phyloP scores from a whole-genome alignment of 2,888 invertebrate species.

The Spisula solida region DNA sequence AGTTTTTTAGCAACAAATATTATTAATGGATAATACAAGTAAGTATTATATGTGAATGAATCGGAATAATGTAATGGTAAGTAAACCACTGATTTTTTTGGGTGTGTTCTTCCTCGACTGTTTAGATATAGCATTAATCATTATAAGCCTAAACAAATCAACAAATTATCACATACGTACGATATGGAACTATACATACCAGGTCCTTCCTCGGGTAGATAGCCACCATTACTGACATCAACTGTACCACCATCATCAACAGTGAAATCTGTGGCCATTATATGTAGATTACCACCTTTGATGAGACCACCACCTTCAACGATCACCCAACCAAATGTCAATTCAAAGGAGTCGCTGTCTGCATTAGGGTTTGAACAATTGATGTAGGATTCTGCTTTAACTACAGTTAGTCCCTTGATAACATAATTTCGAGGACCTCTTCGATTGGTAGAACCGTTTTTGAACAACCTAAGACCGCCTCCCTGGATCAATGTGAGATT shows the following conservation, averaged over 20 bases:
- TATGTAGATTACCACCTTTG: conserved; percentile 74
- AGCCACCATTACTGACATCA: conserved; percentile 80
- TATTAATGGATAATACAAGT: no score
- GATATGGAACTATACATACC: conserved; percentile 62
- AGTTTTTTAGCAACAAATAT: no score
- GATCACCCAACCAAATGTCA: conserved; percentile 72
- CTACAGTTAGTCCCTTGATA: conserved; percentile 76
- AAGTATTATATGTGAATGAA: no score
- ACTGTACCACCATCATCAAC: conserved; percentile 82
- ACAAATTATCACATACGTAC: no score
- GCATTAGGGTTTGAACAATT: conserved; percentile 78
- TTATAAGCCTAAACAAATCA: no score
- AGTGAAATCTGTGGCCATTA: conserved; percentile 74
- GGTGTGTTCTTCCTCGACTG: no score
- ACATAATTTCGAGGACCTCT: conserved; percentile 70
- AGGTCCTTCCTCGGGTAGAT: conserved; percentile 72
- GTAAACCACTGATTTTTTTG: no score
- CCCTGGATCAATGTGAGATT: conserved; percentile 80
- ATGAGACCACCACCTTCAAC: conserved; percentile 80
- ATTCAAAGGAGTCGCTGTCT: conserved; percentile 72
- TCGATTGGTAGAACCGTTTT: conserved; percentile 79
- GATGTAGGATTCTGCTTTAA: conserved; percentile 79
- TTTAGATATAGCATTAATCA: no score
- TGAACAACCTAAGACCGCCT: conserved; percentile 75
- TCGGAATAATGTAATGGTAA: no score